Evolutionary conservation across 2,888 invertebrate genomes (phyloP).

Genomic region (Troglohyphantes excavatus): DNA sequence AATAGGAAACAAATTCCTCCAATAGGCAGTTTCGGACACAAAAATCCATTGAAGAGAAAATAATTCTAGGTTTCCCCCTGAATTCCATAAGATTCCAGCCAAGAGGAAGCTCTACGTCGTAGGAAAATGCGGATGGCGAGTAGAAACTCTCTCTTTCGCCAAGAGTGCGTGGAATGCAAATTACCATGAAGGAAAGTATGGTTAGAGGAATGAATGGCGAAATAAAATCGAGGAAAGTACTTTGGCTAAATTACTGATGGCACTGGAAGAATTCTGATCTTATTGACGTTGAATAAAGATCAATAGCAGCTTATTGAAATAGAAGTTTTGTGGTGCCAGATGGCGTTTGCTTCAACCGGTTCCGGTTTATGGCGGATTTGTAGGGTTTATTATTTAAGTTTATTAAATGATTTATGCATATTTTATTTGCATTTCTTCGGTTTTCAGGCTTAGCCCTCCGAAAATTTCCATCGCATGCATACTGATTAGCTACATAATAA

Average conservation of each 20-base stretch:
- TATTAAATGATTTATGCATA: too few relatives aligned
- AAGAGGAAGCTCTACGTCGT: neutral
- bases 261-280: neutral
- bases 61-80: neutral
- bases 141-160: neutral
- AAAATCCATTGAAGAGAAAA: neutral
- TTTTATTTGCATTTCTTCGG: too few relatives aligned
- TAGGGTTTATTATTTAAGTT: too few relatives aligned
- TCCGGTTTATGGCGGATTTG: too few relatives aligned
- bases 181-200: neutral
- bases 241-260: slow-evolving; percentile 1
- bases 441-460: too few relatives aligned
- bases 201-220: neutral
- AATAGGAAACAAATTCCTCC: too few relatives aligned
- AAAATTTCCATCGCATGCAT: too few relatives aligned
- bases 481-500: too few relatives aligned
- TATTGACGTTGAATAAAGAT: neutral
- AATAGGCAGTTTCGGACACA: neutral
- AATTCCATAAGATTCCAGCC: neutral
- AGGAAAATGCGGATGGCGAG: neutral
- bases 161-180: neutral
- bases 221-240: neutral
- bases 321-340: neutral
- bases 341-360: too few relatives aligned
- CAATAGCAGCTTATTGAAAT: neutral